Evolutionary conservation across 2,888 invertebrate genomes (phyloP).

Genomic region (Bhutanitis thaidina): DNA sequence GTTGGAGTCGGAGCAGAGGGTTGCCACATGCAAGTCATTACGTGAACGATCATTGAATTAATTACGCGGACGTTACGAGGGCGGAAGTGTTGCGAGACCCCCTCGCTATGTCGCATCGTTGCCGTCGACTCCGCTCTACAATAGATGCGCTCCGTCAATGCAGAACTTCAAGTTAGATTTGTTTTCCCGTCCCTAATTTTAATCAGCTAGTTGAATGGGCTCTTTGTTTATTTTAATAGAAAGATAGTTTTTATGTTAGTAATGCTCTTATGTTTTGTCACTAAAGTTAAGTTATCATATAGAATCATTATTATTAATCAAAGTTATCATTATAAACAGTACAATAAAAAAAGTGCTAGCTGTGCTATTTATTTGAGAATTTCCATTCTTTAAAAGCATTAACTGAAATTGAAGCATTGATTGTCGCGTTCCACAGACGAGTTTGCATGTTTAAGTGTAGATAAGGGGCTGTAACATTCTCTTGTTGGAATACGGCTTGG

Average conservation of each 20-base stretch:
- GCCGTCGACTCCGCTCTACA: slow-evolving; percentile 27
- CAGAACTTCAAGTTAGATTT: slow-evolving; percentile 16
- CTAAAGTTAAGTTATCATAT: too few species aligned
- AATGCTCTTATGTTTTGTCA: too few species aligned
- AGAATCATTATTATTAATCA: too few species aligned
- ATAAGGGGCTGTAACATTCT: slow-evolving; percentile 60
- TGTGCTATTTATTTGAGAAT: background rate
- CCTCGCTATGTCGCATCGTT: slow-evolving; percentile 28
- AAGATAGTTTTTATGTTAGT: background rate
- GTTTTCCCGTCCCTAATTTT: slow-evolving; percentile 8
- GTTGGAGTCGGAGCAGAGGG: slow-evolving; percentile 55
- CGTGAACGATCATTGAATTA: slow-evolving; percentile 77
- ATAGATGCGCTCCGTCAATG: slow-evolving; percentile 24
- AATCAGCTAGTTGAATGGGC: background rate
- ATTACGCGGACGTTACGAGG: slow-evolving; percentile 57
- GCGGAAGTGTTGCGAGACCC: slow-evolving; percentile 48
- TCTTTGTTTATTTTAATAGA: background rate
- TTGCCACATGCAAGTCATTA: slow-evolving; percentile 73
- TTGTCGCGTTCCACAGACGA: slow-evolving; percentile 50
- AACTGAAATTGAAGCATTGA: slow-evolving; percentile 43
- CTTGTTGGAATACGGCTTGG: slow-evolving; percentile 41
- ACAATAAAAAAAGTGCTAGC: background rate
- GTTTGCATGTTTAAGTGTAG: slow-evolving; percentile 66
- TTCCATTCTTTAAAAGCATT: slow-evolving; percentile 4
- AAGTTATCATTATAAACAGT: too few species aligned